Base-by-base conservation (phyloP, 2,888 invertebrate genomes). In the Agrochola litura region DNA sequence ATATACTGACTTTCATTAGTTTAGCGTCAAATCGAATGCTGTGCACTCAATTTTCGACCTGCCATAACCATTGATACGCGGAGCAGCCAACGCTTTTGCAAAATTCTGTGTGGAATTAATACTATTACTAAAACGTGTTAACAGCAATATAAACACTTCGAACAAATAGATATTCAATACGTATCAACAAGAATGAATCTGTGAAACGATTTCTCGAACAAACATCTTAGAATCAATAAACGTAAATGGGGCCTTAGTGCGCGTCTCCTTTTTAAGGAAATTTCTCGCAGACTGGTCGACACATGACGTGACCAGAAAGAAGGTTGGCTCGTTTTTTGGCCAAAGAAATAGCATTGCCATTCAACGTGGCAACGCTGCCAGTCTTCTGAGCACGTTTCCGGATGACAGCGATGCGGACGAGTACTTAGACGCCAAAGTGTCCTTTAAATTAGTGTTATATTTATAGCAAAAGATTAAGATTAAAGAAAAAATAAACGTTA, bases 41-140 rank as follows among this genome's bases (percentile, higher is more conserved):
- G 46, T 49, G 25, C 22, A 14, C 10, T 63, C 6, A 54, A 77
- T 73, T 81, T 72, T 70, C 6, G 14, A 72, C 25, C 25, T 61
- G 43, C 8, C 61, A 22, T 16, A 16, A 61, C 14, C 43, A 43
- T 30, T 30, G 25, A 25, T 19, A 30, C 12, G 30, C 19, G 16
- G 14, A 9, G 30, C 37, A 37, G 19, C 43, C 30, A 56, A 56
- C 5, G 37, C 9, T 43, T 46, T 12, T 5, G 37, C 19, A 1
- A 30, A 52, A 22, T 30, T 19, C n/a, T 54, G 43, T 37, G 46
- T 5, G 19, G 10, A 54, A n/a, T 63, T 77, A 77, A 77, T 56
- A 16, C 8, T 37, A 49, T 46, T 37, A 64, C 12, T 25, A 9
- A 46, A 37, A 37, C 37, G 14, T 77, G 43, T 64, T 46, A 37